Evolutionary conservation across 53 echinoderm and acorn worm species (phyloP), one percentile per base, ranked within the genome.

Genomic region (Luidia sarsii): DNA sequence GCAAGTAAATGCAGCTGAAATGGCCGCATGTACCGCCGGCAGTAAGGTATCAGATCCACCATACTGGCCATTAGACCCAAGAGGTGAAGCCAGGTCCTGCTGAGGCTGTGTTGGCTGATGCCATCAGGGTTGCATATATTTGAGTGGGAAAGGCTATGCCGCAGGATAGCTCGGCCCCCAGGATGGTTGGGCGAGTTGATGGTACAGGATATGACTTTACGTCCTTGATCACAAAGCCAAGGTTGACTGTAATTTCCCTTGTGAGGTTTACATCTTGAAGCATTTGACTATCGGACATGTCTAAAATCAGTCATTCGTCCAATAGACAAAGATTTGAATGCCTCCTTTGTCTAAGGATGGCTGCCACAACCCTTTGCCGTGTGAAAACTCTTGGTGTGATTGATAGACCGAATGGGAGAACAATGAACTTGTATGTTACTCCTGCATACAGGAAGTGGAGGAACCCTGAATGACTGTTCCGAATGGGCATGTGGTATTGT

Each of bases 21-120:
- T 24, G 64, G 79, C 8, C 79, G 64, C 64, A 63, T 79, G 23
- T 29, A 23, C 61, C 61, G 25, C 23, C 79, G 41, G 63, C 79
- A 63, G 29, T 7, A 79, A 32, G 48, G 63, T 3, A 79, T 19
- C 2, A 64, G 41, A 25, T 79, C 50, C 2, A 48, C 63, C 22
- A 79, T 57, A 34, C 80, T 79, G 28, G 64, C 80, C 64, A 79
- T 63, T 4, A 79, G 46, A 5, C 80, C 80, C 15, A 79, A 15
- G 46, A 64, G 64, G 41, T 37, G 29, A 13, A 79, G 31, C 80
- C 63, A 79, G 10, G 43, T 21, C 38, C 29, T 0, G 75, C 75
- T 25, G 62, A n/a, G 30, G 62, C 34, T 0, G 16, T 18, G 27
- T 31, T 57, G 23, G 24, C 29, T 4, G 57, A 57, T 13, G 31